These are phyloP conservation scores for Macrophya alboannulata DNA, from an alignment of 2,888 invertebrate genomes.

Conservation along the genomic window DNA sequence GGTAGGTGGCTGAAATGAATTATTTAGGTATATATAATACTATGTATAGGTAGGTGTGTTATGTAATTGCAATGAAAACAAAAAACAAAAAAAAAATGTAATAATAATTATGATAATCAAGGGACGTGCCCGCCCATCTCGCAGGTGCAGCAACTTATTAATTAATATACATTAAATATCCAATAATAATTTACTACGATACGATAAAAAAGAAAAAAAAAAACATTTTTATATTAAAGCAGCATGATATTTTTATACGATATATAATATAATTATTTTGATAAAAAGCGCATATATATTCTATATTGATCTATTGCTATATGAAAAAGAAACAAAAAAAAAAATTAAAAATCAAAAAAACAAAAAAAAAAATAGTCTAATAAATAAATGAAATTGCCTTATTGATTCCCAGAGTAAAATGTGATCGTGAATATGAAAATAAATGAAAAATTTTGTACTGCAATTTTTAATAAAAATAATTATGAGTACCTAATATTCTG, in stretches of 20 bases:
- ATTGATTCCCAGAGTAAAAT: slow-evolving; percentile 64
- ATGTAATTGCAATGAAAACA: slow-evolving; percentile 61
- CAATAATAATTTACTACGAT: slow-evolving; percentile 61
- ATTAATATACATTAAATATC: slow-evolving; percentile 62
- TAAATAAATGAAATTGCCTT: slow-evolving; percentile 64
- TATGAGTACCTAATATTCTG: slow-evolving; percentile 62
- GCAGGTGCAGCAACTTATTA: slow-evolving; percentile 66
- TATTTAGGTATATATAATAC: slow-evolving; percentile 58
- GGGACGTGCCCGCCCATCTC: slow-evolving; percentile 70
- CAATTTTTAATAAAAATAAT: slow-evolving; percentile 74
- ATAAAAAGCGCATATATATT: slow-evolving; percentile 68
- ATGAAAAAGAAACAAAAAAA: not conserved
- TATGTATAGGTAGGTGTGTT: slow-evolving; percentile 62
- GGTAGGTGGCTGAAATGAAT: slow-evolving; percentile 59
- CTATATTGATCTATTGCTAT: slow-evolving; percentile 67
- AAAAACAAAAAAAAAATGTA: not conserved
- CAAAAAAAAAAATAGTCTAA: slow-evolving; percentile 58
- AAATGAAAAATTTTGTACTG: slow-evolving; percentile 75
- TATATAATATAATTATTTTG: slow-evolving; percentile 70
- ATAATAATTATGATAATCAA: slow-evolving; percentile 64
- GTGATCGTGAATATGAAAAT: slow-evolving; percentile 72
- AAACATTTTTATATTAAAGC: slow-evolving; percentile 74
- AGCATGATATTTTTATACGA: slow-evolving; percentile 78
- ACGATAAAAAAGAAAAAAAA: slow-evolving; percentile 59
- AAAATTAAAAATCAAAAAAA: slow-evolving; percentile 40